Base-by-base conservation (phyloP, 2,888 invertebrate genomes). In the Epinotia nisella region DNA sequence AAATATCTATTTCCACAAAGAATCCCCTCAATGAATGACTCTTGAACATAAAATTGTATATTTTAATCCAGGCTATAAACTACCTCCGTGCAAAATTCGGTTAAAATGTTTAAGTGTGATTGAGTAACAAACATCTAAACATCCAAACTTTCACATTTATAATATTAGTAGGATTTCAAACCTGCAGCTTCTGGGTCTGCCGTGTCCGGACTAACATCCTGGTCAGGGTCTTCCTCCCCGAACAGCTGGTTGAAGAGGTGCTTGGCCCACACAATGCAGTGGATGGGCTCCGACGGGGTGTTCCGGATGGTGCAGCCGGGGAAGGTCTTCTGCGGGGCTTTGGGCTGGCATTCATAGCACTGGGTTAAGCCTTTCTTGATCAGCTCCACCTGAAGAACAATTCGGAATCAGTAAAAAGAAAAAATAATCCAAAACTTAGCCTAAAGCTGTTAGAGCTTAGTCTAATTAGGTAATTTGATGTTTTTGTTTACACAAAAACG, bases 191-290 rank as follows among this genome's bases (percentile, higher is more conserved):
- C 99, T 9, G 99, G 98, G 91, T 99, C 99, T 21, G 97, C 98
- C 0, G 98, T 96, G 85, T 99, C 99, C 0, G 99, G 99, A 13
- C 99, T 99, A 2, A 99, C 99, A 87, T 99, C 99, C 84, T 99
- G 92, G 55, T 99, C 99, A 0, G 98, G 97, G 88, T 99, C 99
- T 75, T 96, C 96, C 90, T 99, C 98, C 0, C 99, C 99, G 94
- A 99, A 99, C 17, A 99, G 94, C 91, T 99, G 99, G 97, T 99
- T 99, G 92, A 99, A 99, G 11, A 99, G 95, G 94, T 99, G 99
- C 89, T 99, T 99, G 0, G 99, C 98, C 99, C 99, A 99, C 21
- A 99, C 99, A 79, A 99, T 98, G 88, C 99, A 99, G 90, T 99
- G 99, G 79, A 99, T 99, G 0, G 98, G 98, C 88, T 99, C 99